These are phyloP conservation scores for Leptodon cayanensis DNA, from an alignment of 2,797 vertebrate species.

Conservation along the genomic window DNA sequence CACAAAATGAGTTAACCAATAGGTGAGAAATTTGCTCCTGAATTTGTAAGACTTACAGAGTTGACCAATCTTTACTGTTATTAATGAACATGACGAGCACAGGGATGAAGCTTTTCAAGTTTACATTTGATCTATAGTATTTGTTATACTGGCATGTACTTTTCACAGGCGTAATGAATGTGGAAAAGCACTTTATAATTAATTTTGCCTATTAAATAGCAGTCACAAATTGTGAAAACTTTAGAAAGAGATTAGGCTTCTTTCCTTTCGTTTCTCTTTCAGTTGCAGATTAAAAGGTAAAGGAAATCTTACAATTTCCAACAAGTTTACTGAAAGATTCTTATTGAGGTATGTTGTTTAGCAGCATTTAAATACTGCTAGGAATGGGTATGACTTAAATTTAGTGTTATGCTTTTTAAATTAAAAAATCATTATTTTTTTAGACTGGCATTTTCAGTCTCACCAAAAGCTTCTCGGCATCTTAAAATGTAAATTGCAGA, in stretches of 20 bases:
- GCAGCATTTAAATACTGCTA: slow-evolving; percentile 42
- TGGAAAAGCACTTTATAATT: slow-evolving; percentile 22
- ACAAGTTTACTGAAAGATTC: slow-evolving; percentile 51
- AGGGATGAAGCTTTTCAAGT: neutral
- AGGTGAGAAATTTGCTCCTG: slow-evolving; percentile 8
- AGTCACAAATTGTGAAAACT: slow-evolving; percentile 25
- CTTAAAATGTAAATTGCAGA: slow-evolving; percentile 83
- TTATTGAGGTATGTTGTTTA: slow-evolving; percentile 16
- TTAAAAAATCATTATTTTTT: slow-evolving; percentile 70
- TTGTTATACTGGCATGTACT: neutral
- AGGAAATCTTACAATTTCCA: slow-evolving; percentile 20
- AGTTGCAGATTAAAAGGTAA: slow-evolving; percentile 29
- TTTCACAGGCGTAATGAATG: neutral
- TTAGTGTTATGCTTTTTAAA: slow-evolving; percentile 47
- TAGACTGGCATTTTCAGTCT: slow-evolving; percentile 72
- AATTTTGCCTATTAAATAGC: slow-evolving; percentile 20
- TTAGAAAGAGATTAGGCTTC: neutral
- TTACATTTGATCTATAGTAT: neutral
- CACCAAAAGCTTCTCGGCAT: slow-evolving; percentile 72
- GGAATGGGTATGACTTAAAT: slow-evolving; percentile 25
- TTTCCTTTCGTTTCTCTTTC: neutral
- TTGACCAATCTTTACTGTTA: neutral
- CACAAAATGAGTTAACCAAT: neutral
- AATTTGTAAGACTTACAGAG: slow-evolving; percentile 1
- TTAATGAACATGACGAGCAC: neutral